A percentile compares a stretch with the other conserved stretches of the same genome.
Evolutionary conservation across 2,113 vertebrate species (phyloP).

Genomic region (Tachuris rubrigastra): DNA sequence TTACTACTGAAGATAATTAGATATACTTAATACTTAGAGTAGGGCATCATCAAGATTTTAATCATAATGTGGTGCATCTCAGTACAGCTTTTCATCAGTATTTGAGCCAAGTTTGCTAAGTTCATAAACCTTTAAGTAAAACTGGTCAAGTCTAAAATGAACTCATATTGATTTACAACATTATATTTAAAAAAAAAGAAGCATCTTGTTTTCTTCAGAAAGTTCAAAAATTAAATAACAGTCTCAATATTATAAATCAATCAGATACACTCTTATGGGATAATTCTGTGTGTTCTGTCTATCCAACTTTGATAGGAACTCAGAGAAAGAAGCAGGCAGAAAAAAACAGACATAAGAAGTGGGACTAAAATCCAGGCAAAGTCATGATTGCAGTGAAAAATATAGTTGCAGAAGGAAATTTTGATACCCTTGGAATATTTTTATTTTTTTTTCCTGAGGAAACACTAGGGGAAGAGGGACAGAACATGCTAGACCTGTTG

Average conservation of each 20-base stretch:
- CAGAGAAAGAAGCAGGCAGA: background rate
- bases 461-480: background rate
- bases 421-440: background rate
- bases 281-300: background rate
- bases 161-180: background rate
- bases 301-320: background rate
- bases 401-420: background rate
- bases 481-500: background rate
- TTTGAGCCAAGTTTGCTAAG: background rate
- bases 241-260: background rate
- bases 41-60: background rate
- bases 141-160: background rate
- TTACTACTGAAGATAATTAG: background rate
- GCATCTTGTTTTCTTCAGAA: background rate
- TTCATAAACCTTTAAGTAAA: conserved; percentile 3
- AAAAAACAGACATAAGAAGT: background rate
- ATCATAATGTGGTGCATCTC: background rate
- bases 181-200: background rate
- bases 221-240: background rate
- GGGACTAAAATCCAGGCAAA: background rate
- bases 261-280: background rate
- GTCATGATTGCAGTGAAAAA: background rate
- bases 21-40: background rate
- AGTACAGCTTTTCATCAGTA: background rate
- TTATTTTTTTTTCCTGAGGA: background rate